phyloP scores from a whole-genome alignment of 2,113 vertebrate genomes.

The Holacanthus passer region DNA sequence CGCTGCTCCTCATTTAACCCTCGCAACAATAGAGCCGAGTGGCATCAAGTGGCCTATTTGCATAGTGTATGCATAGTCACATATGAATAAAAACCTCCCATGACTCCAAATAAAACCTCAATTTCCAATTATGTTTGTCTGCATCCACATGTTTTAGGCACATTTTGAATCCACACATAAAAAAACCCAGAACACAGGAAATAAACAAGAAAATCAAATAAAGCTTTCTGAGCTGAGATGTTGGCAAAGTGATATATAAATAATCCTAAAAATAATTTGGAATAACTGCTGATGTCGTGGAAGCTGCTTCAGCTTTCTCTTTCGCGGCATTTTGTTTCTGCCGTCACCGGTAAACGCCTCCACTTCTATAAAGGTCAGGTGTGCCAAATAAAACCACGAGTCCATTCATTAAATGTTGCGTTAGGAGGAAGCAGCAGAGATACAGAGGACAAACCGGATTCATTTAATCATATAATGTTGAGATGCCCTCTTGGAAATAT shows the following conservation, averaged over 20 bases:
- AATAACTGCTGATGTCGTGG: not conserved
- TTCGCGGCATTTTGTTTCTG: not conserved
- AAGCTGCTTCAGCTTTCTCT: not conserved
- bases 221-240: not conserved
- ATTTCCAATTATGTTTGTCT: not conserved
- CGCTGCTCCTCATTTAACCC: slow-evolving; percentile 49
- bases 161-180: not conserved
- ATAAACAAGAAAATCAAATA: not conserved
- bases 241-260: not conserved
- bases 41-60: slow-evolving; percentile 53
- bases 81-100: slow-evolving; percentile 1
- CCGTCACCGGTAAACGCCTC: not conserved
- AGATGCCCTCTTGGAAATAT: not conserved
- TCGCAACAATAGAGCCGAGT: slow-evolving; percentile 41
- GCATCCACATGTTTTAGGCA: not conserved
- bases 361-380: not conserved
- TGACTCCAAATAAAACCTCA: not conserved
- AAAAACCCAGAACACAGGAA: not conserved
- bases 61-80: slow-evolving; percentile 48
- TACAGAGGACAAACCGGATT: not conserved
- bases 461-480: not conserved
- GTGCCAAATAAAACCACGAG: not conserved
- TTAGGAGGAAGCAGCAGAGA: not conserved
- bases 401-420: not conserved
- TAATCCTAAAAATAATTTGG: not conserved